phyloP scores from a whole-genome alignment of 2,113 vertebrate species.

The Zosterops hypoxanthus region DNA sequence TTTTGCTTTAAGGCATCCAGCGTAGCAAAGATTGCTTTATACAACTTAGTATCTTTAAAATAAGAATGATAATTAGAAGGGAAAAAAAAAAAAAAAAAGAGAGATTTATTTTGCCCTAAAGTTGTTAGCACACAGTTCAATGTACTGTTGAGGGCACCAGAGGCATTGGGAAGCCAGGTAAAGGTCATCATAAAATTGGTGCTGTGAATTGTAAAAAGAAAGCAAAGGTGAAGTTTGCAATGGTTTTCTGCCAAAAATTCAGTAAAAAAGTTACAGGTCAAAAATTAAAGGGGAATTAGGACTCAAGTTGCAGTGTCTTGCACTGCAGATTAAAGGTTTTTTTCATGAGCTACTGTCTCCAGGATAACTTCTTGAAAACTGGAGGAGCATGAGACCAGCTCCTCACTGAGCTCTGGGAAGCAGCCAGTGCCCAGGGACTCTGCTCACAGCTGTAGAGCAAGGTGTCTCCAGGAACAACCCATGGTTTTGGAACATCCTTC shows the following conservation, averaged over 20 bases:
- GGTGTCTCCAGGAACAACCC: not conserved
- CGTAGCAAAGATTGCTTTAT: not conserved
- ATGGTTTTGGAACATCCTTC: not conserved
- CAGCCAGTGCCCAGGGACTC: not conserved
- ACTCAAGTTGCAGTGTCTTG: slow-evolving; percentile 21
- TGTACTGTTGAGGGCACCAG: slow-evolving; percentile 20
- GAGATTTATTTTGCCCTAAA: slow-evolving; percentile 54
- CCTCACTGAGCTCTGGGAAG: not conserved
- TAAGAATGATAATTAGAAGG: not conserved
- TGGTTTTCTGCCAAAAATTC: slow-evolving; percentile 49
- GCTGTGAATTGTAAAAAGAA: slow-evolving; percentile 58
- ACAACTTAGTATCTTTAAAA: slow-evolving; percentile 17
- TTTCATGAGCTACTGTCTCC: not conserved
- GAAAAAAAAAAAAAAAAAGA: not conserved
- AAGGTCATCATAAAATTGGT: slow-evolving; percentile 71
- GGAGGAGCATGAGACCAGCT: not conserved
- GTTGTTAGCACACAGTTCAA: slow-evolving; percentile 43
- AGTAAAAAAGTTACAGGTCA: slow-evolving; percentile 2
- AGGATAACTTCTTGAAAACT: not conserved
- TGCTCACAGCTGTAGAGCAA: not conserved
- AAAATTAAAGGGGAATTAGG: slow-evolving; percentile 33
- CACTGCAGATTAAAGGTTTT: slow-evolving; percentile 26
- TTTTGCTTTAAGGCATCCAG: not conserved
- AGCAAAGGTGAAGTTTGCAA: slow-evolving; percentile 63
- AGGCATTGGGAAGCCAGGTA: slow-evolving; percentile 44